Evolutionary conservation across 2,113 vertebrate genomes (phyloP).

Genomic region (human (Homo sapiens)): DNA sequence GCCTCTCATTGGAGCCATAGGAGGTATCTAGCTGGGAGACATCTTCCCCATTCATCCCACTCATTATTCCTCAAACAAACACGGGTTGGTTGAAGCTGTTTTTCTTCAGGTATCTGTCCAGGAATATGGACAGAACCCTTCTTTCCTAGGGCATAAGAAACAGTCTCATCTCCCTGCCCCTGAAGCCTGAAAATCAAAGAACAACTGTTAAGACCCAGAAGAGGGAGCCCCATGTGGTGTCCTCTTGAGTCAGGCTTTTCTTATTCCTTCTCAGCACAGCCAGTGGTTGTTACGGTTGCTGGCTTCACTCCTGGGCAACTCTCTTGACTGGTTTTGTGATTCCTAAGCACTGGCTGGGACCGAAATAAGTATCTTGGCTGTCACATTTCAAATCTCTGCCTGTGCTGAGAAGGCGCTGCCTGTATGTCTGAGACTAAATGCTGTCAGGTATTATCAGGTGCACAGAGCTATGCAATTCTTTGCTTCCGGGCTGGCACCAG

Average conservation of each 20-base stretch:
- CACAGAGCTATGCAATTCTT: rapidly evolving
- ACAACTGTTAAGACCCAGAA: too few species aligned
- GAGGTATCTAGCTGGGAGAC: not conserved
- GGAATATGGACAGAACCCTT: not conserved
- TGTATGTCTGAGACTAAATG: not conserved
- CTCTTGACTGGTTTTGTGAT: not conserved
- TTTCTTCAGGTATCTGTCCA: not conserved
- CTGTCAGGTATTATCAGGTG: not conserved
- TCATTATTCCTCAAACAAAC: not conserved
- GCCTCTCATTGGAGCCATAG: not conserved
- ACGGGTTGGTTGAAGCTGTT: too few species aligned
- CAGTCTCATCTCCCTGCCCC: not conserved
- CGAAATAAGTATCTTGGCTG: not conserved
- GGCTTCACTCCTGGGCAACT: not conserved
- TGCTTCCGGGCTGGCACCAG: not conserved
- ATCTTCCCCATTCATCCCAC: not conserved
- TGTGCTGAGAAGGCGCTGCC: not conserved
- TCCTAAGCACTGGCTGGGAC: not conserved
- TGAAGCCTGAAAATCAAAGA: not conserved
- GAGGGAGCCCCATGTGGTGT: rapidly evolving
- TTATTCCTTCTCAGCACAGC: not conserved
- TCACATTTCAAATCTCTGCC: not conserved
- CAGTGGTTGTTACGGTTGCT: rapidly evolving
- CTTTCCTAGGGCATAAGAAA: not conserved
- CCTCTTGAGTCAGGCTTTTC: not conserved